Conservation (phyloP, 1,140 invertebrate genomes). For the Coboldia fuscipes region DNA sequence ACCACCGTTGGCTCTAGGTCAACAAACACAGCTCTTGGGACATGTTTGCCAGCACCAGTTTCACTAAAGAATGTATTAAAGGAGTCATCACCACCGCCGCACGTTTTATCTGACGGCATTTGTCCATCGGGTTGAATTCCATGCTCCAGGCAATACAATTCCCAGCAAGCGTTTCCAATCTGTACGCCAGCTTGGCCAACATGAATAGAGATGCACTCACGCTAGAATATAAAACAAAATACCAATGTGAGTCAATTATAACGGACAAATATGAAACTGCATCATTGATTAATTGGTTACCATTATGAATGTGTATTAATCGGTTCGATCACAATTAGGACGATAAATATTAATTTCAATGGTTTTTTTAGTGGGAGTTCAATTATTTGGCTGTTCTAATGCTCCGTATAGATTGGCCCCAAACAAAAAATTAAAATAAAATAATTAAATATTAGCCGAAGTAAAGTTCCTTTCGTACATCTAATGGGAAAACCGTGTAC, state of each 20-base stretch:
- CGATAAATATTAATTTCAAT: too few relatives aligned
- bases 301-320: too few relatives aligned
- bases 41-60: slow-evolving; percentile 69
- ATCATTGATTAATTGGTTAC: too few relatives aligned
- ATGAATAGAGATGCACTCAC: slow-evolving; percentile 49
- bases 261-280: too few relatives aligned
- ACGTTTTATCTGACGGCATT: slow-evolving; percentile 54
- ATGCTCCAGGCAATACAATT: slow-evolving; percentile 40
- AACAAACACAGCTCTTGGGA: slow-evolving; percentile 65
- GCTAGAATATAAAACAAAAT: slow-evolving; percentile 10
- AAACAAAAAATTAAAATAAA: too few relatives aligned
- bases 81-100: slow-evolving; percentile 45
- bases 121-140: slow-evolving; percentile 53
- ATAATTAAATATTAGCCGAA: too few relatives aligned
- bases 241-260: not conserved
- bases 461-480: too few relatives aligned
- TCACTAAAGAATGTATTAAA: slow-evolving; percentile 80
- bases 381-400: too few relatives aligned
- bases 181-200: slow-evolving; percentile 54
- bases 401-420: too few relatives aligned
- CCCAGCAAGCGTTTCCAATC: slow-evolving; percentile 53
- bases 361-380: too few relatives aligned
- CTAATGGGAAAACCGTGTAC: too few relatives aligned
- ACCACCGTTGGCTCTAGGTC: slow-evolving; percentile 77
- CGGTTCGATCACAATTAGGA: too few relatives aligned